Evolutionary conservation across 2,888 invertebrate species (phyloP).

Genomic region (Idaea straminata): DNA sequence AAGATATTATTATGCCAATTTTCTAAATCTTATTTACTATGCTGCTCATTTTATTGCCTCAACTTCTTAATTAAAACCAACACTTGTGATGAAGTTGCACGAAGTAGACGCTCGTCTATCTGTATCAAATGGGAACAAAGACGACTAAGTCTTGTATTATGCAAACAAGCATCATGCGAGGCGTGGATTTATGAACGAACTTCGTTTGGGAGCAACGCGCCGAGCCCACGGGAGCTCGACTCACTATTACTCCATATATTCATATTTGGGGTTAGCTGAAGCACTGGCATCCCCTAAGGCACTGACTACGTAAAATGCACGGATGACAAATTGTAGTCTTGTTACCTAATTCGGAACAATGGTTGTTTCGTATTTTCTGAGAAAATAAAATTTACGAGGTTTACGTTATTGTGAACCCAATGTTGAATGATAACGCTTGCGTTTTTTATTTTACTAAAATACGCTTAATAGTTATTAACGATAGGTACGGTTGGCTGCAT

Average conservation of each 20-base stretch:
- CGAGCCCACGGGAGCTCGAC: constrained; percentile 54
- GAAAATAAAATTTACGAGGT: background rate
- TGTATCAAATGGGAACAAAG: constrained; percentile 73
- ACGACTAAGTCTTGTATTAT: constrained; percentile 77
- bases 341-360: constrained; percentile 2
- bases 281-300: constrained; percentile 27
- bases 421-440: too few species aligned
- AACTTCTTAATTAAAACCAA: background rate
- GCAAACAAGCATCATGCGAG: constrained; percentile 79
- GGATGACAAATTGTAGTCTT: constrained; percentile 6
- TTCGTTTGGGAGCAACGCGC: constrained; percentile 69
- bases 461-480: too few species aligned
- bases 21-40: background rate
- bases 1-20: background rate
- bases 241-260: constrained; percentile 68
- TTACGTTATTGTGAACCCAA: too few species aligned
- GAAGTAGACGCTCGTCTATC: background rate
- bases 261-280: constrained; percentile 62
- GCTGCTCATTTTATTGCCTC: background rate
- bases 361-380: background rate
- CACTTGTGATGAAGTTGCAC: background rate
- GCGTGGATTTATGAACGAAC: constrained; percentile 78
- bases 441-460: too few species aligned
- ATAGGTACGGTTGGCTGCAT: too few species aligned
- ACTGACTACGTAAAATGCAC: constrained; percentile 10